phyloP scores from a whole-genome alignment of 2,888 invertebrate genomes.

The Cephus pygmeus region DNA sequence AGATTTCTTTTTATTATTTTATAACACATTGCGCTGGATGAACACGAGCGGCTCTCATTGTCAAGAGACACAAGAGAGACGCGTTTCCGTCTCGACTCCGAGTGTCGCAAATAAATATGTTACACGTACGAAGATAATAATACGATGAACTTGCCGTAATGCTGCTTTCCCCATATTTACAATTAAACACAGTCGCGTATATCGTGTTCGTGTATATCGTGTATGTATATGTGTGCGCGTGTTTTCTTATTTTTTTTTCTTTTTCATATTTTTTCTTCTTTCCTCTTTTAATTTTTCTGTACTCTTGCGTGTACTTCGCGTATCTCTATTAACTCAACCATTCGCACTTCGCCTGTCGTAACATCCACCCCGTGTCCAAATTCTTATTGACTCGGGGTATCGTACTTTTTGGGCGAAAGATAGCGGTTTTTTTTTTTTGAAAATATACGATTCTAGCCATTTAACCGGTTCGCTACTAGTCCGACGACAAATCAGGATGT shows the following conservation, averaged over 20 bases:
- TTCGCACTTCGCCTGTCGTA: neutral
- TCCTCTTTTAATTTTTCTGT: neutral
- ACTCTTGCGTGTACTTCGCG: neutral
- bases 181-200: slow-evolving; percentile 40
- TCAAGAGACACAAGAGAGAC: neutral
- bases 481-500: neutral
- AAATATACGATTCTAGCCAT: neutral
- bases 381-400: neutral
- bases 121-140: slow-evolving; percentile 27
- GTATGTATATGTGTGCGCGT: neutral
- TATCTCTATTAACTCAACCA: neutral
- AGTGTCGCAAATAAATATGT: slow-evolving; percentile 29
- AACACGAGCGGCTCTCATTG: neutral
- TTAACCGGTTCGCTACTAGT: neutral
- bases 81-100: neutral
- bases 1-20: neutral
- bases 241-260: neutral
- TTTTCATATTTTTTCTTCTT: neutral
- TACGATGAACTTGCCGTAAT: slow-evolving; percentile 42
- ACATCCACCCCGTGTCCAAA: neutral
- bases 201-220: neutral
- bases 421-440: neutral
- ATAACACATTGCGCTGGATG: neutral
- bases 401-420: neutral
- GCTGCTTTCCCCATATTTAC: slow-evolving; percentile 47